A percentile compares a stretch with the other conserved stretches of the same genome.
These are phyloP conservation scores for Mesocentrotus franciscanus DNA, from an alignment of 53 echinoderm and acorn worm genomes.

Conservation along the genomic window DNA sequence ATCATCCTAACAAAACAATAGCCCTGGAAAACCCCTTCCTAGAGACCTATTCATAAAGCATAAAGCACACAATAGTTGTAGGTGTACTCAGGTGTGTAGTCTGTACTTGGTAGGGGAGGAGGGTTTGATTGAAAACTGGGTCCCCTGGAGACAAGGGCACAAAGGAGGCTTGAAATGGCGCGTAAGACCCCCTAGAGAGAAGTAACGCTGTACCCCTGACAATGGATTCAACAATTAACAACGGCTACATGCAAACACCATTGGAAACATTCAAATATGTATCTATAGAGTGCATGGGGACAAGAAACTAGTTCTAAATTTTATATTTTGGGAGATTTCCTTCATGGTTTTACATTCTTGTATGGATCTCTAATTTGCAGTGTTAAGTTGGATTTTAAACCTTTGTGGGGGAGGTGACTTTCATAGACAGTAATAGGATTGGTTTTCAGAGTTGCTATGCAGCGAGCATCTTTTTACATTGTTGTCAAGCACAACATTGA, in stretches of 20 bases:
- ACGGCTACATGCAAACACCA: not conserved
- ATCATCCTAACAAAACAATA: conserved; percentile 5
- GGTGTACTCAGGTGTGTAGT: not conserved
- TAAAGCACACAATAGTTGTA: not conserved
- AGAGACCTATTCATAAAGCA: not conserved
- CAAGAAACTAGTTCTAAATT: not conserved
- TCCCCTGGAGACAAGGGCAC: not conserved
- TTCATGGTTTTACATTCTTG: not conserved
- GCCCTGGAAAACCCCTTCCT: not conserved
- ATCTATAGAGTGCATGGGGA: not conserved
- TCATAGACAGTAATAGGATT: too few relatives aligned
- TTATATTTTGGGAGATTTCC: not conserved
- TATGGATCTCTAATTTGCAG: not conserved
- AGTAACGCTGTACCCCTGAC: conserved; percentile 6
- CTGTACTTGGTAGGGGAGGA: not conserved
- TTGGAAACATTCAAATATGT: not conserved
- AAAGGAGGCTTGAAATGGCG: conserved; percentile 15
- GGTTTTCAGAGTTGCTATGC: not conserved
- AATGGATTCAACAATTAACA: not conserved
- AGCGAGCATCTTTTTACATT: not conserved
- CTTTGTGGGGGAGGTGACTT: too few relatives aligned
- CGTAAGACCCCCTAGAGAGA: conserved; percentile 3
- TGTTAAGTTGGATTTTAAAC: not conserved
- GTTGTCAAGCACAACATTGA: conserved; percentile 10
- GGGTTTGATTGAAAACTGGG: not conserved